Percentiles rank a stretch among this genome's conserved stretches.
These are phyloP conservation scores for Epinephelus lanceolatus DNA, from an alignment of 2,113 vertebrate genomes.

Conservation along the genomic window DNA sequence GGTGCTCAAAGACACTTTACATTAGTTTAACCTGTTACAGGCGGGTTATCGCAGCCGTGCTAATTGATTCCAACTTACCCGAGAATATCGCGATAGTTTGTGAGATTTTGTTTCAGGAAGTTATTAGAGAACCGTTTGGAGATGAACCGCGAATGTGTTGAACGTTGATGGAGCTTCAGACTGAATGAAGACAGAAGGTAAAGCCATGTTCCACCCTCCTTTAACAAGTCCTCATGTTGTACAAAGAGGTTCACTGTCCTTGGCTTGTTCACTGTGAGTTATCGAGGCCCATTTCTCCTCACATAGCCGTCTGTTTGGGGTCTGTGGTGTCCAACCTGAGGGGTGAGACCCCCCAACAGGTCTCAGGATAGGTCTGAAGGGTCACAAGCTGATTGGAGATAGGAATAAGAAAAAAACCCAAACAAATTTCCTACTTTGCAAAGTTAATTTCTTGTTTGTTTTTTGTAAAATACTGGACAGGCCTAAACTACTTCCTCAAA, in stretches of 20 bases:
- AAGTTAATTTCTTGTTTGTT: background rate
- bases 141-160: background rate
- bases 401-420: background rate
- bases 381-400: background rate
- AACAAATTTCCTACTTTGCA: background rate
- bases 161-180: background rate
- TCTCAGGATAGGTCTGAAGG: constrained; percentile 5
- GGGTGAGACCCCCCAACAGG: background rate
- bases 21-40: background rate
- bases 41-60: accelerated
- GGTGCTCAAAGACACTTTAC: too few relatives aligned
- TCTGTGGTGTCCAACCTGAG: background rate
- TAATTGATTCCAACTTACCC: too few relatives aligned
- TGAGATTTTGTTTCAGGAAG: background rate
- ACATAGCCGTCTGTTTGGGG: background rate
- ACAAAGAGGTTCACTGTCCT: background rate
- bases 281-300: background rate
- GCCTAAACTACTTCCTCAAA: background rate
- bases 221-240: too few relatives aligned
- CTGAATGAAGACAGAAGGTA: background rate
- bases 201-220: background rate
- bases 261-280: constrained; percentile 14
- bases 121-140: background rate
- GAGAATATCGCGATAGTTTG: background rate
- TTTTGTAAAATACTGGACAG: background rate